A percentile compares a stretch with the other conserved stretches of the same genome.
Evolutionary conservation across 2,113 vertebrate genomes (phyloP).

Genomic region (Nesogale talazaci): DNA sequence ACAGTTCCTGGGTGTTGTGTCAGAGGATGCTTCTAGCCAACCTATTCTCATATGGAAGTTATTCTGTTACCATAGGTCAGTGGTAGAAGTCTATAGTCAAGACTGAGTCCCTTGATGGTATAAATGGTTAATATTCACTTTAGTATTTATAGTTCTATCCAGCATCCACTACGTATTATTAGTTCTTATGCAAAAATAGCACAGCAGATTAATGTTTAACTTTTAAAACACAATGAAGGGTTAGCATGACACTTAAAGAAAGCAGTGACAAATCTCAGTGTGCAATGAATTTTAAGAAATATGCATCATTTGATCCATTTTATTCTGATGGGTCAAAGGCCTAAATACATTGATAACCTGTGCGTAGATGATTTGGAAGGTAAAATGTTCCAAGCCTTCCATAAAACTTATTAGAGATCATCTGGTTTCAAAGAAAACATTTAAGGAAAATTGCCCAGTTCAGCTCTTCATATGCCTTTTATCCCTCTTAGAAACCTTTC

Average conservation of each 20-base stretch:
- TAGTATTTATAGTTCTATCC: constrained; percentile 40
- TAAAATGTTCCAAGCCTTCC: constrained; percentile 14
- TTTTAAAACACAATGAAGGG: background rate
- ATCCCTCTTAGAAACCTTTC: background rate
- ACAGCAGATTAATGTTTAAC: constrained; percentile 48
- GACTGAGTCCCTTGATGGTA: background rate
- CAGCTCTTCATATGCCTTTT: background rate
- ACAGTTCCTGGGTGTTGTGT: background rate
- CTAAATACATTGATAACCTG: background rate
- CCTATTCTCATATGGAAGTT: background rate
- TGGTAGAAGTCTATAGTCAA: background rate
- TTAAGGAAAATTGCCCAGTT: background rate
- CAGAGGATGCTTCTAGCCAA: background rate
- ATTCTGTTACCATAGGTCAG: background rate
- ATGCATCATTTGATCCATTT: background rate
- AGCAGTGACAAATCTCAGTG: background rate
- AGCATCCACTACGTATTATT: background rate
- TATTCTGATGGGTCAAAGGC: background rate
- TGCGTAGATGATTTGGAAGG: background rate
- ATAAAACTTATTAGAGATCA: background rate
- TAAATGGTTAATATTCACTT: background rate
- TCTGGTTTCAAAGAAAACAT: background rate
- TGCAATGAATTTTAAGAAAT: constrained; percentile 10
- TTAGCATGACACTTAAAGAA: background rate
- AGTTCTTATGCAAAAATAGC: constrained; percentile 43